These are phyloP conservation scores for Eulemur albifrons DNA, from an alignment of 2,797 vertebrate genomes.

Conservation along the genomic window DNA sequence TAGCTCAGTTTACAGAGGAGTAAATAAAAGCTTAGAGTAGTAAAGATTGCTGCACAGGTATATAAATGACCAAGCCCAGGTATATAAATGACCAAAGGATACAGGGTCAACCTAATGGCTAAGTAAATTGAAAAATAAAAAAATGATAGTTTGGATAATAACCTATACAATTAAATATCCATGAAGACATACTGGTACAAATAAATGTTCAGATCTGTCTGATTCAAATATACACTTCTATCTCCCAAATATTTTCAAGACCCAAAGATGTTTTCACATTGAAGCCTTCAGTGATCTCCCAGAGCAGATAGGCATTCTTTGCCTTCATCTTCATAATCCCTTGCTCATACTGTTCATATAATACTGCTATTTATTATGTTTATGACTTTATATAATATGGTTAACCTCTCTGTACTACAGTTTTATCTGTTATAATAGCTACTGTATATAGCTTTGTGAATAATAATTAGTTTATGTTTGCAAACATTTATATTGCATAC, in stretches of 20 bases:
- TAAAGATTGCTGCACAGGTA: not conserved
- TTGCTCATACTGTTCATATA: not conserved
- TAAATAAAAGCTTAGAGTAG: not conserved
- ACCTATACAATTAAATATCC: no score
- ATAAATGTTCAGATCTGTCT: not conserved
- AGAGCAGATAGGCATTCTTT: not conserved
- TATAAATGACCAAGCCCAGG: not conserved
- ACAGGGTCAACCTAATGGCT: no score
- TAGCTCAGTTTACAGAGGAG: not conserved
- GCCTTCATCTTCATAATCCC: not conserved
- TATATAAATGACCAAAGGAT: no score
- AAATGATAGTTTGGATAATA: no score
- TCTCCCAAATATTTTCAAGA: not conserved
- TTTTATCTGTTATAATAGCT: not conserved
- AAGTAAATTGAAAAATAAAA: no score
- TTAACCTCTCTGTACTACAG: not conserved
- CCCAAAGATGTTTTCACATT: not conserved
- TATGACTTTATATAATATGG: not conserved
- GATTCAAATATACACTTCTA: not conserved
- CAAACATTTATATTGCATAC: not conserved
- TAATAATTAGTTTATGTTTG: not conserved
- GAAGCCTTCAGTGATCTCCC: not conserved
- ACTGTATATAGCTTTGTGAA: not conserved
- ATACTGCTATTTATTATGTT: not conserved
- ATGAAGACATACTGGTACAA: no score